Conservation (phyloP, 2,888 invertebrate genomes). For the Eurytoma adleriae region DNA sequence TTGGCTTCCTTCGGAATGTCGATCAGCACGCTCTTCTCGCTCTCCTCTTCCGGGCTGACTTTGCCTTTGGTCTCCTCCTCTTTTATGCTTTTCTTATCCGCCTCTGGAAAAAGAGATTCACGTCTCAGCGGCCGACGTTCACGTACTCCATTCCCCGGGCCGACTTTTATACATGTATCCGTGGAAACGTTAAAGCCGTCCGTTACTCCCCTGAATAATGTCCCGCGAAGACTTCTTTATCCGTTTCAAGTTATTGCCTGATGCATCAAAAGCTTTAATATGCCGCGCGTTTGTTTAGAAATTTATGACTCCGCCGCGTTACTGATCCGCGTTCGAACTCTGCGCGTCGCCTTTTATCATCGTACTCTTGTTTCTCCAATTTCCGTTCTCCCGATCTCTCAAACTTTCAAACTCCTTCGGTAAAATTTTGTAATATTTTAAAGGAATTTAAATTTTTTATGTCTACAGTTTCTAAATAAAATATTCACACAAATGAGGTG, state of each 20-base stretch:
- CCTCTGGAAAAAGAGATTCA: constrained; percentile 34
- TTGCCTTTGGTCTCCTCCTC: constrained; percentile 2
- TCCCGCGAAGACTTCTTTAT: constrained; percentile 12
- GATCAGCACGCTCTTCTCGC: constrained; percentile 39
- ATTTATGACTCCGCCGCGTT: neutral
- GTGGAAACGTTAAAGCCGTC: constrained; percentile 31
- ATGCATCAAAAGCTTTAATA: constrained; percentile 33
- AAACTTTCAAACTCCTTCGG: too few relatives aligned
- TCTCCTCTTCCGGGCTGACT: constrained; percentile 30
- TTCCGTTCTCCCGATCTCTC: too few relatives aligned
- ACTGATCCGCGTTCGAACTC: too few relatives aligned
- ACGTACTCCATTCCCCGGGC: neutral
- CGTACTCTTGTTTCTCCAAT: too few relatives aligned
- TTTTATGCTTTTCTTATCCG: constrained; percentile 37
- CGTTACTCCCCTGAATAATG: constrained; percentile 38
- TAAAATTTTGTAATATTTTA: too few relatives aligned
- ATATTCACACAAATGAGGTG: too few relatives aligned
- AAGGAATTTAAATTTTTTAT: too few relatives aligned
- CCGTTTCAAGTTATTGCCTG: neutral
- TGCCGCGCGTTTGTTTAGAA: constrained; percentile 21
- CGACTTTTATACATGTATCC: too few relatives aligned
- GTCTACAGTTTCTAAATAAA: too few relatives aligned
- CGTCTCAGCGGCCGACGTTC: constrained; percentile 15
- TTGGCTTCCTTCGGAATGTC: constrained; percentile 25
- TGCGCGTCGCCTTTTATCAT: too few relatives aligned